phyloP scores from a whole-genome alignment of 2,113 vertebrate species.

The Eudyptes chrysolophus region DNA sequence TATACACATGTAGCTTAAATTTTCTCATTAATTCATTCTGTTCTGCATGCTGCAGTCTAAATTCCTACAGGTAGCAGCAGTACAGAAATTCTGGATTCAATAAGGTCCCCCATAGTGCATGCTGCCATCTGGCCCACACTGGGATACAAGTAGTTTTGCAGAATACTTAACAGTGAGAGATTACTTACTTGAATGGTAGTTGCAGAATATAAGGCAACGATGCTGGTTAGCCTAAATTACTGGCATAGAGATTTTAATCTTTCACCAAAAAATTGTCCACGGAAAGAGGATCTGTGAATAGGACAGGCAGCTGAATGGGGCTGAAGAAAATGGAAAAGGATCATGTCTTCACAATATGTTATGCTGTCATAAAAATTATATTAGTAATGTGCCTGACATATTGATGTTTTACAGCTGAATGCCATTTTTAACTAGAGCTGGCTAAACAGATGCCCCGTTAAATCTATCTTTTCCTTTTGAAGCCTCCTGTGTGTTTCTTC shows the following conservation, averaged over 20 bases:
- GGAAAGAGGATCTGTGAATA: not conserved
- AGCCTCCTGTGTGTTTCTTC: not conserved
- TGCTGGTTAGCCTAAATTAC: not conserved
- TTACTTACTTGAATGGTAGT: not conserved
- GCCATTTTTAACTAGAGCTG: conserved; percentile 31
- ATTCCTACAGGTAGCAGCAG: not conserved
- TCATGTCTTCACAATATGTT: conserved; percentile 32
- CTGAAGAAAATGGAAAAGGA: not conserved
- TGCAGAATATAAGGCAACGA: not conserved
- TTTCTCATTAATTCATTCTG: not conserved
- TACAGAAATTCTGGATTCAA: not conserved
- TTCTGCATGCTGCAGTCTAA: not conserved
- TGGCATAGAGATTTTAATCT: not conserved
- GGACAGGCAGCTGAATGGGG: not conserved
- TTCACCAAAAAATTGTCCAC: not conserved
- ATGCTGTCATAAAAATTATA: conserved; percentile 54
- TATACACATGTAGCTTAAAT: not conserved
- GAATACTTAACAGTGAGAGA: not conserved
- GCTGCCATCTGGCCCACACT: not conserved
- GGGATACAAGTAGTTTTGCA: not conserved
- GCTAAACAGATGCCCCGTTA: conserved; percentile 43
- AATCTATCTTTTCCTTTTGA: conserved; percentile 51
- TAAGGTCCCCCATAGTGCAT: not conserved
- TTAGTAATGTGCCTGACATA: conserved; percentile 55
- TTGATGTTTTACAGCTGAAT: conserved; percentile 59